These are phyloP conservation scores for Tolypeutes matacus DNA, from an alignment of 2,797 vertebrate species.

Conservation along the genomic window DNA sequence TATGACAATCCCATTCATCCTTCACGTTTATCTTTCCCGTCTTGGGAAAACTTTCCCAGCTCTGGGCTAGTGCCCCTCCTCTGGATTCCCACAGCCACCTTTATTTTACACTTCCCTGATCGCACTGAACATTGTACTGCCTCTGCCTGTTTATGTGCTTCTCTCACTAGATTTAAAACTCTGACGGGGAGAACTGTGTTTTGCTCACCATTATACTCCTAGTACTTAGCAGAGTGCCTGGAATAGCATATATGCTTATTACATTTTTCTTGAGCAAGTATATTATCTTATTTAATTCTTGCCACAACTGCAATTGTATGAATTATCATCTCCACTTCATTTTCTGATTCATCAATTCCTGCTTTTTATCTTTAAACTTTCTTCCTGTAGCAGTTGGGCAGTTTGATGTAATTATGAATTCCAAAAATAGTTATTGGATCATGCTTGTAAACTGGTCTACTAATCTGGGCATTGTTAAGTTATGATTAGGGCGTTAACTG, in stretches of 20 bases:
- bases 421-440: no score
- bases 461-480: no score
- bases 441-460: no score
- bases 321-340: background rate
- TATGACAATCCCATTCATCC: background rate
- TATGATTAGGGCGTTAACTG: no score
- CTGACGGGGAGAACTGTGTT: fast-evolving
- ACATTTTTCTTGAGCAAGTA: background rate
- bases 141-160: background rate
- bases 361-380: background rate
- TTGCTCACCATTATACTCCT: background rate
- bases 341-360: background rate
- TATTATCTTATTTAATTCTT: background rate
- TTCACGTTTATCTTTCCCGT: background rate
- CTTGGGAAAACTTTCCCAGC: background rate
- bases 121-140: background rate
- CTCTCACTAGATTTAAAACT: background rate
- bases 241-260: background rate
- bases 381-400: no score
- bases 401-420: no score
- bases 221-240: background rate
- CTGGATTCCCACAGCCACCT: background rate
- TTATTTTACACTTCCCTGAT: background rate
- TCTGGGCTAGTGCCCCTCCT: background rate
- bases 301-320: background rate